Evolutionary conservation across 2,888 invertebrate species (phyloP), one percentile per base, ranked within the genome.

Genomic region (Cryptus armator): DNA sequence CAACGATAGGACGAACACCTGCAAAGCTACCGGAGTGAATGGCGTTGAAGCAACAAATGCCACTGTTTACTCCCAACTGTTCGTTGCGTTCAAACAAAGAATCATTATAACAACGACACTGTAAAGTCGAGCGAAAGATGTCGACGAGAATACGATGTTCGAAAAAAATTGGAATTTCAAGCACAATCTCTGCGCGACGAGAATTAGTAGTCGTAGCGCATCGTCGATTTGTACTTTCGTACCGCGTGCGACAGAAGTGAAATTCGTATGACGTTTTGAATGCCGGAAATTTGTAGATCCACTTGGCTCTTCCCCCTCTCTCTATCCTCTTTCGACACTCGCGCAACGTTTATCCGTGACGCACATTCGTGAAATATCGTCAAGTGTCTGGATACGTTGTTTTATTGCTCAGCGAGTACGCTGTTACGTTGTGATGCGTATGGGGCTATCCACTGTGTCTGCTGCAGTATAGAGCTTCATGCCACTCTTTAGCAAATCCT

Each of bases 311-410:
- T 16, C 46, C 32, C n/a, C 32, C 14, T 10, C 29, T 10, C 29
- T 51, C 6, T 32, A 16, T 10, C 16, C n/a, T 12, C 24, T 44
- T 44, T 59, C 59, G n/a, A 16, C 9, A n/a, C 19, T 4, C 3
- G 10, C 16, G 19, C 46, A 44, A 37, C 44, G 10, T 68, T 70
- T 59, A 59, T 70, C 32, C 46, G 46, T 46, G 46, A 76, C 76
- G 53, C 43, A 53, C 19, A 76, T 76, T 48, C 68, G 56, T 48
- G 68, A 78, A 78, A 70, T 78, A 78, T 78, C 59, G 56, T 59
- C 48, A 68, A 29, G 46, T 29, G 48, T 37, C 53, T 24, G 66
- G 24, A 56, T 12, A 46, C 24, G 48, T 48, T 59, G 68, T 62
- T 68, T 70, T 56, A 78, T 37, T 32, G 46, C 44, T 4, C 51